phyloP scores from a whole-genome alignment of 2,888 invertebrate genomes.

The Apamea monoglypha region DNA sequence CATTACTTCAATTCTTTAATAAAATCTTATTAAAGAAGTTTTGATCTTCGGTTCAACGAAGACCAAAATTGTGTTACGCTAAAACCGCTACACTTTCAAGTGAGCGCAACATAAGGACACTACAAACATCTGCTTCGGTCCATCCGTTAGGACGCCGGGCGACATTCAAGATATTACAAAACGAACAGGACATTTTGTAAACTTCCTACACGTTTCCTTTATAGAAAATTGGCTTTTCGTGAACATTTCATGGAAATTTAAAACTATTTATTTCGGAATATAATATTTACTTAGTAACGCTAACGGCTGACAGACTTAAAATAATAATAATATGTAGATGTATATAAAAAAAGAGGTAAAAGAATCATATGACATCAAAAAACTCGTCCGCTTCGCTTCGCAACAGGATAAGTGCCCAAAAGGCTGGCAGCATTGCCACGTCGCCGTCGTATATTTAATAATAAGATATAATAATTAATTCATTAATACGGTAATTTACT shows the following conservation, averaged over 20 bases:
- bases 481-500: slow-evolving; percentile 15
- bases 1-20: neutral
- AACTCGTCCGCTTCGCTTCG: neutral
- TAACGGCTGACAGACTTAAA: neutral
- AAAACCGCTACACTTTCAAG: slow-evolving; percentile 30
- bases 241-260: slow-evolving; percentile 35
- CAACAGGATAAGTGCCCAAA: neutral
- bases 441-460: too few relatives aligned
- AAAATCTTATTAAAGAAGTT: too few relatives aligned
- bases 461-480: neutral
- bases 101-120: slow-evolving; percentile 41
- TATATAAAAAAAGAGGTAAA: neutral
- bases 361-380: neutral
- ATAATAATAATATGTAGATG: neutral
- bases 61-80: slow-evolving; percentile 32
- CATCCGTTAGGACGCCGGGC: slow-evolving; percentile 33
- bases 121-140: slow-evolving; percentile 47
- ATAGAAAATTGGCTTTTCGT: slow-evolving; percentile 29
- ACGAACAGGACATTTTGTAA: slow-evolving; percentile 28
- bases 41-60: too few relatives aligned
- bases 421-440: too few relatives aligned
- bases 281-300: neutral
- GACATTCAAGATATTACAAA: slow-evolving; percentile 34
- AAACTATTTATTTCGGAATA: too few relatives aligned
- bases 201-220: slow-evolving; percentile 14